Evolutionary conservation across 2,888 invertebrate genomes (phyloP).

Genomic region (Automeris io): DNA sequence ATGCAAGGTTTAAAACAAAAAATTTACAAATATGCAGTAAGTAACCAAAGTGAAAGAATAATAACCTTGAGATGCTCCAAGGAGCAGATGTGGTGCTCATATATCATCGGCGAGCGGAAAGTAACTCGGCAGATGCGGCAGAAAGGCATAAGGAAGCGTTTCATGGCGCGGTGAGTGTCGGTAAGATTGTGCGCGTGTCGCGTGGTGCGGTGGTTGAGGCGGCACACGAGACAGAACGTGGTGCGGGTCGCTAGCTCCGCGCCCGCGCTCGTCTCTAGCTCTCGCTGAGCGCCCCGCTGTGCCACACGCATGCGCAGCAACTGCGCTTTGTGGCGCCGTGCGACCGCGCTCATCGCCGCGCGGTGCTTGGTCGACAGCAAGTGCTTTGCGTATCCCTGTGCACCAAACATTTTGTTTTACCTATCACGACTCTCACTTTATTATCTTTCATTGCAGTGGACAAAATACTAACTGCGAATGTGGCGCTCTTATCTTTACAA

Average conservation of each 20-base stretch:
- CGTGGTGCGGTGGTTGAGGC: constrained; percentile 84
- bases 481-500: constrained; percentile 84
- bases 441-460: background rate
- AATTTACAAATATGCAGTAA: too few relatives aligned
- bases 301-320: constrained; percentile 86
- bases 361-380: constrained; percentile 83
- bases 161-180: constrained; percentile 89
- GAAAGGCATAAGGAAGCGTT: constrained; percentile 89
- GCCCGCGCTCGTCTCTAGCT: constrained; percentile 83
- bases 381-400: constrained; percentile 84
- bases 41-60: background rate
- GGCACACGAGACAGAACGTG: constrained; percentile 85
- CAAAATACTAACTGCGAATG: constrained; percentile 78
- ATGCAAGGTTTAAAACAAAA: too few relatives aligned
- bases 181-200: constrained; percentile 87
- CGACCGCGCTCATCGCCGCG: constrained; percentile 84
- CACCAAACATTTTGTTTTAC: background rate
- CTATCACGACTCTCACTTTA: background rate
- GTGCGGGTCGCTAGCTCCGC: constrained; percentile 78
- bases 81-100: constrained; percentile 89
- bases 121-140: constrained; percentile 86
- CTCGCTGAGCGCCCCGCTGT: constrained; percentile 87
- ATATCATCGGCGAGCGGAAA: constrained; percentile 90
- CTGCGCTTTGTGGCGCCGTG: constrained; percentile 84
- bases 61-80: constrained; percentile 83